Evolutionary conservation across 1,140 invertebrate species (phyloP), one percentile per base, ranked within the genome.

Genomic region (Drosophila athabasca): DNA sequence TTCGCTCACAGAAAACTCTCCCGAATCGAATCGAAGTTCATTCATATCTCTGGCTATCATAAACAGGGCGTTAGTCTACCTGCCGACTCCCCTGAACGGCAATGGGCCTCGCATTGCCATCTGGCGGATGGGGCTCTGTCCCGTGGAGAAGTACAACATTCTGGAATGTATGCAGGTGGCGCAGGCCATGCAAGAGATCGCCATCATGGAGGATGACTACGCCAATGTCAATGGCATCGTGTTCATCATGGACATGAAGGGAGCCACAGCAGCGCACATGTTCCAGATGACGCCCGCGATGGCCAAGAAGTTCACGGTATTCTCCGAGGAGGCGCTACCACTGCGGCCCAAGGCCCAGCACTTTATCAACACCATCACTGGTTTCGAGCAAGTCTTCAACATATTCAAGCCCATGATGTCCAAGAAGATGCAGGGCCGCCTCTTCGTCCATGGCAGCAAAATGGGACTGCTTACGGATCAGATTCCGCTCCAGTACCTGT

Each of bases 271-370:
- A 22, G 90, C 62, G 0, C 93, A 94, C 73, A 48, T 94, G 19
- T 81, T 92, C 3, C 93, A 94, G 62, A 92, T 92, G 45, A 93
- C 89, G 11, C 93, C 93, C 0, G 82, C 81, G 0, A 39, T 92
- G 39, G 78, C 94, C 13, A 93, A 93, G 71, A 93, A 93, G 76
- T 78, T 91, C 15, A 91, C 93, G 0, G 88, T 91, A 0, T 92
- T 80, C 44, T 90, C 91, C 1, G 92, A 94, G 79, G 93, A 94
- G 59, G 93, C 92, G 8, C 90, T 93, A 2, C 93, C 94, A 0
- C 67, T 94, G 45, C 83, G 93, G 8, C 70, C 93, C 0, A 93
- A 93, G 55, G 87, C 84, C 6, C 92, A 92, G 39, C 93, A 94
- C 62, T 92, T 93, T 51, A 76, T 94, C n/a, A 93, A 94, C 72